phyloP scores from a whole-genome alignment of 1,140 invertebrate species.

The Trypoxylus dichotomus region DNA sequence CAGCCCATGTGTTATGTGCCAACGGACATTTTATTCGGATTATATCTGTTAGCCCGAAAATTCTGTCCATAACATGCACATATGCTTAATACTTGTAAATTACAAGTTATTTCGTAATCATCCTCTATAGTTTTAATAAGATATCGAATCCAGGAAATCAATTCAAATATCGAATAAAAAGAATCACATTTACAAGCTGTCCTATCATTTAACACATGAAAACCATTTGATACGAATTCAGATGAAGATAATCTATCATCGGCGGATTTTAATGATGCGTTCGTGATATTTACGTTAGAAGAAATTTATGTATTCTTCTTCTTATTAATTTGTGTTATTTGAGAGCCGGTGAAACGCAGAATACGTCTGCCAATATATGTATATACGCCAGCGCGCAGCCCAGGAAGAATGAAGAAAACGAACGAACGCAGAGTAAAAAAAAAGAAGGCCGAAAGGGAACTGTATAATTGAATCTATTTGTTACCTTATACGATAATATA shows the following conservation, averaged over 20 bases:
- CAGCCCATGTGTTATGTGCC: no score
- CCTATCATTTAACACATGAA: background rate
- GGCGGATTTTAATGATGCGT: conserved; percentile 9
- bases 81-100: no score
- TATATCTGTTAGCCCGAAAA: no score
- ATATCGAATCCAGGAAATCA: no score
- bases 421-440: background rate
- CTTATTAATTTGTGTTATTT: conserved; percentile 11
- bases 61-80: no score
- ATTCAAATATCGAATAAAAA: no score
- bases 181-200: no score
- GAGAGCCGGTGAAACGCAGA: background rate
- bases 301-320: conserved; percentile 16
- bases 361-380: background rate
- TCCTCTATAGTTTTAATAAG: no score
- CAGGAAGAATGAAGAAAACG: background rate
- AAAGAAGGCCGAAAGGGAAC: background rate
- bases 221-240: background rate
- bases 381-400: no score
- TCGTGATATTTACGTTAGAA: conserved; percentile 22
- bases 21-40: no score
- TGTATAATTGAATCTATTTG: conserved; percentile 23
- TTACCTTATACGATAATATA: conserved; percentile 22
- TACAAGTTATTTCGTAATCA: no score
- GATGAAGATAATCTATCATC: background rate